These are phyloP conservation scores for Barnardius zonarius DNA, from an alignment of 2,113 vertebrate genomes.

Conservation along the genomic window DNA sequence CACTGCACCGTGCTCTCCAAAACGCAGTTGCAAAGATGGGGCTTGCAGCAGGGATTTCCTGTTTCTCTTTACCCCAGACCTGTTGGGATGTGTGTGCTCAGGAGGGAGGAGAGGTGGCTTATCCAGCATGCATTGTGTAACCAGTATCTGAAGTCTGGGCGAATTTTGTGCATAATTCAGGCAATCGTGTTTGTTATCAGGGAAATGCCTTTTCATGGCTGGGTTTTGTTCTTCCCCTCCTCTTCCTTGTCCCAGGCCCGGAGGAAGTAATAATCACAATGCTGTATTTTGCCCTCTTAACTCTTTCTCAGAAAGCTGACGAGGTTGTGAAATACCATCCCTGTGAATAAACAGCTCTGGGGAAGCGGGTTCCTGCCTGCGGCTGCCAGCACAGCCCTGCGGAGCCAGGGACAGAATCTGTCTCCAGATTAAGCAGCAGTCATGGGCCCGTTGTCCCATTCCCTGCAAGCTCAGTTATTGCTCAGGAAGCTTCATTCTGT, in stretches of 20 bases:
- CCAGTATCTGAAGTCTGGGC: conserved; percentile 37
- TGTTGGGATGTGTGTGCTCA: not conserved
- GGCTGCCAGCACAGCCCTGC: not conserved
- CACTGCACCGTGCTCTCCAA: not conserved
- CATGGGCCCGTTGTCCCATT: not conserved
- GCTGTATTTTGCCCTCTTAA: conserved; percentile 50
- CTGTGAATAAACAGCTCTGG: not conserved
- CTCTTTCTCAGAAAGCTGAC: conserved; percentile 42
- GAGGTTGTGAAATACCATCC: not conserved
- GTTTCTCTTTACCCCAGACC: not conserved
- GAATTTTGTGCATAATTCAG: conserved; percentile 43
- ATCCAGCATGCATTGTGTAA: conserved; percentile 20
- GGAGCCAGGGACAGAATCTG: not conserved
- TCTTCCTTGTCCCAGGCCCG: conserved; percentile 51
- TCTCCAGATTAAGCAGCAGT: not conserved
- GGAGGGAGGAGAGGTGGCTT: not conserved
- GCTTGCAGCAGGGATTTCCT: not conserved
- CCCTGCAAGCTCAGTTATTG: not conserved
- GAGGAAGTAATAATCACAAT: conserved; percentile 71
- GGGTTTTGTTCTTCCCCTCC: conserved; percentile 62
- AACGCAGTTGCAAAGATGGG: not conserved
- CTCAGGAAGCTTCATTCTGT: conserved; percentile 1
- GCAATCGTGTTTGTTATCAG: conserved; percentile 64
- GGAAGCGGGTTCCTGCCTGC: not conserved
- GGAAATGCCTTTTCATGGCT: conserved; percentile 70